A percentile compares a stretch with the other conserved stretches of the same genome.
Evolutionary conservation across 2,797 vertebrate genomes (phyloP).

Genomic region (Okamejei kenojei): DNA sequence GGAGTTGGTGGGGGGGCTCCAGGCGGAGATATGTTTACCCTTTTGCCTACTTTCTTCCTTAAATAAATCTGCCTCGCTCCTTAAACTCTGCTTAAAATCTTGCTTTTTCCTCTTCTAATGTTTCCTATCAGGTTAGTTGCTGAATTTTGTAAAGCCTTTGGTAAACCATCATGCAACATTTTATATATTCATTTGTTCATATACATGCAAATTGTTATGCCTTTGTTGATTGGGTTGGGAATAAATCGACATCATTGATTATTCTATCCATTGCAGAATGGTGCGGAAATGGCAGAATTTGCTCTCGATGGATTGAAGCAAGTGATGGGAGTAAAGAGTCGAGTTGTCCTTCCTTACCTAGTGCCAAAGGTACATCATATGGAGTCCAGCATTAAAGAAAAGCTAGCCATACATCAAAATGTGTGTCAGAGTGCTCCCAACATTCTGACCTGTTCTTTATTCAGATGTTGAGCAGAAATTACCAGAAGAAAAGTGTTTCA

Average conservation of each 20-base stretch:
- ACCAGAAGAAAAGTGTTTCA: neutral
- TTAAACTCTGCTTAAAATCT: too few relatives aligned
- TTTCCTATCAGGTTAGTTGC: neutral
- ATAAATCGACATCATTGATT: neutral
- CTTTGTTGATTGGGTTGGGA: neutral
- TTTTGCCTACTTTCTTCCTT: neutral
- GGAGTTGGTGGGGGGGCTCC: neutral
- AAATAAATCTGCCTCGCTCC: neutral
- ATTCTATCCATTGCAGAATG: conserved; percentile 60
- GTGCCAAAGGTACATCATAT: conserved; percentile 78
- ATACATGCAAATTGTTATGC: neutral
- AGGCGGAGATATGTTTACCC: neutral
- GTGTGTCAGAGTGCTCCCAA: neutral
- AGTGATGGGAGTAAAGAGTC: conserved; percentile 97
- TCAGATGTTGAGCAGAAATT: neutral
- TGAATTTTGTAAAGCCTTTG: too few relatives aligned
- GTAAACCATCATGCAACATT: neutral
- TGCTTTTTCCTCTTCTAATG: neutral
- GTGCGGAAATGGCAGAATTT: conserved; percentile 77
- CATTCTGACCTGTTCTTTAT: neutral
- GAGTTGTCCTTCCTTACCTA: conserved; percentile 90
- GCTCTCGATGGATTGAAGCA: conserved; percentile 94
- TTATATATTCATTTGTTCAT: neutral
- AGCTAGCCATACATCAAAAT: neutral
- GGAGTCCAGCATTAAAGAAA: neutral